Conservation (phyloP, 2,888 invertebrate genomes). For the Carpatolechia fugitivella region DNA sequence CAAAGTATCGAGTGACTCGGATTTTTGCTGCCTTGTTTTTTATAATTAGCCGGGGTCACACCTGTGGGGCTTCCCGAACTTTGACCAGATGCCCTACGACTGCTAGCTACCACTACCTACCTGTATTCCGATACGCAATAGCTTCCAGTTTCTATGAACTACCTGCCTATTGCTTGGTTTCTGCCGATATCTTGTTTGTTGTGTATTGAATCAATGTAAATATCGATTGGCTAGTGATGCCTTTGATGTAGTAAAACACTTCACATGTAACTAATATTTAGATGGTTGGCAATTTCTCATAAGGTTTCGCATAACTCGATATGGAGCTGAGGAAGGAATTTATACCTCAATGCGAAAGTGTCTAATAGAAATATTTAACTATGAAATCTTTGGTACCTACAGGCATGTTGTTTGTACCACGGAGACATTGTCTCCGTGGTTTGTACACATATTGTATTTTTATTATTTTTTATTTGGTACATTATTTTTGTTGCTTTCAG, state of each 20-base stretch:
- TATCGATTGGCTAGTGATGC: not conserved
- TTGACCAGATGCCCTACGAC: constrained; percentile 64
- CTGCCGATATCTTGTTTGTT: not conserved
- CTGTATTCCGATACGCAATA: not conserved
- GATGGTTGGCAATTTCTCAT: not conserved
- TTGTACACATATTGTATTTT: no score
- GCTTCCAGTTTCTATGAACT: not conserved
- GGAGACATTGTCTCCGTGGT: no score
- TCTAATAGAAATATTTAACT: no score
- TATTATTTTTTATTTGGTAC: no score
- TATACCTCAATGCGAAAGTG: not conserved
- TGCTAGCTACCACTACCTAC: constrained; percentile 36
- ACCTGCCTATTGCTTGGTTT: not conserved
- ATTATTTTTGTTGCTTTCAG: no score
- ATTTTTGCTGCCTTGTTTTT: constrained; percentile 36
- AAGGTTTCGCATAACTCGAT: not conserved
- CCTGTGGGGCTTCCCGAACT: constrained; percentile 67
- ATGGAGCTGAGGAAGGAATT: not conserved
- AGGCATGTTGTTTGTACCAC: no score
- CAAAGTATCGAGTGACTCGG: constrained; percentile 40
- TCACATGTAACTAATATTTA: not conserved
- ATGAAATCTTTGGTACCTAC: no score
- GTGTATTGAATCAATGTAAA: not conserved
- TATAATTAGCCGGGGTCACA: constrained; percentile 61
- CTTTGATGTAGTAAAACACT: constrained; percentile 1